Percentiles rank a stretch among this genome's conserved stretches.
These are phyloP conservation scores for Bombus balteatus DNA, from an alignment of 1,140 invertebrate species.

Conservation along the genomic window DNA sequence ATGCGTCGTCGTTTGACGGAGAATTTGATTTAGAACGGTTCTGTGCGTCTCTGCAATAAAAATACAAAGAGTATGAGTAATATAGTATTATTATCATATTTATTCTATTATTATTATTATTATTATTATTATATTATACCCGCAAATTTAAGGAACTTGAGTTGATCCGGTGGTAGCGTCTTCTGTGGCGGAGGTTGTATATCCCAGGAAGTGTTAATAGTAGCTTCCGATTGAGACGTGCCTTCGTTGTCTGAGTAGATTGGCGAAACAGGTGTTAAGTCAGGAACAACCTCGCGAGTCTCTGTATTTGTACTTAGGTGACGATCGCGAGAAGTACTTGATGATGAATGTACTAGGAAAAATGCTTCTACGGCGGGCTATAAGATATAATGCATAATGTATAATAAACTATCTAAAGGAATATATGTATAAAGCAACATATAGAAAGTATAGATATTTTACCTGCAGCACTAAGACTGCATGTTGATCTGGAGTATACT, in stretches of 20 bases:
- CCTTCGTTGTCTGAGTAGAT: slow-evolving; percentile 77
- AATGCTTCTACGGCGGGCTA: slow-evolving; percentile 96
- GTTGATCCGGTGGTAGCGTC: slow-evolving; percentile 83
- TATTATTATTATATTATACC: slow-evolving; percentile 74
- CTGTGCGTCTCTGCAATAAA: slow-evolving; percentile 90
- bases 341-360: slow-evolving; percentile 93
- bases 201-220: slow-evolving; percentile 75
- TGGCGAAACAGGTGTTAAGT: slow-evolving; percentile 78
- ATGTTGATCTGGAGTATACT: slow-evolving; percentile 95
- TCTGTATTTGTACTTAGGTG: slow-evolving; percentile 71
- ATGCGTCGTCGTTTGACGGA: slow-evolving; percentile 93
- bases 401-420: neutral
- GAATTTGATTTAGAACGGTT: slow-evolving; percentile 95
- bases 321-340: slow-evolving; percentile 79
- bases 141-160: slow-evolving; percentile 93
- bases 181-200: slow-evolving; percentile 70
- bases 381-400: slow-evolving; percentile 57
- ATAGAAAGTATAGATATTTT: slow-evolving; percentile 29
- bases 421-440: neutral
- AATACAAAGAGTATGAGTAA: neutral
- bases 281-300: slow-evolving; percentile 75
- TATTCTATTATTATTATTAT: neutral
- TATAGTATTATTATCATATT: neutral
- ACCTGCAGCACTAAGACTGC: slow-evolving; percentile 94
- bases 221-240: slow-evolving; percentile 68